These are phyloP conservation scores for Brachionus paranguensis DNA, from an alignment of 1,140 invertebrate species.

Conservation along the genomic window DNA sequence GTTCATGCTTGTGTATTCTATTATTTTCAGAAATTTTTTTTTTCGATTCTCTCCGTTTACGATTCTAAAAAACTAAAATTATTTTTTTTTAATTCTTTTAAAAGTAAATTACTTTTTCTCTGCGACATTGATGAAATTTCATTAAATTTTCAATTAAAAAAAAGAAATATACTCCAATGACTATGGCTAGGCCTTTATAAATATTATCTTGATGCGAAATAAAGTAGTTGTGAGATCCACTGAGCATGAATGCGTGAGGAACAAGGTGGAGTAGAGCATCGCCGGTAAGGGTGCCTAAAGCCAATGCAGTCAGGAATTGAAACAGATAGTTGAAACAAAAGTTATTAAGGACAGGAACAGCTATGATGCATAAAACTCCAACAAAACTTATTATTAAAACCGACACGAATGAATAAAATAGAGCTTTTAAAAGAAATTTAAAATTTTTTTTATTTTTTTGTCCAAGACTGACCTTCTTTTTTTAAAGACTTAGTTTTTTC, in stretches of 20 bases:
- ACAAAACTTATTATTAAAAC: not conserved
- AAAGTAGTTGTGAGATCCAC: not conserved
- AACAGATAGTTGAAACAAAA: constrained; percentile 27
- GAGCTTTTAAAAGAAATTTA: not conserved
- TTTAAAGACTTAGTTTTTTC: not conserved
- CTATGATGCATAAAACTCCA: not conserved
- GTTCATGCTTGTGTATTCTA: not conserved
- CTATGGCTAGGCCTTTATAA: constrained; percentile 45
- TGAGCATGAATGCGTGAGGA: constrained; percentile 36
- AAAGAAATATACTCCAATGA: constrained; percentile 48
- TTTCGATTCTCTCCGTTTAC: not conserved
- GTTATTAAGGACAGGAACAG: not conserved
- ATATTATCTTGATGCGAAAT: constrained; percentile 37
- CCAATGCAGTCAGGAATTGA: constrained; percentile 41
- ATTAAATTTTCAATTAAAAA: constrained; percentile 49
- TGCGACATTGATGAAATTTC: not conserved
- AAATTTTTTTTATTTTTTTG: not conserved
- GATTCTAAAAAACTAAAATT: not conserved
- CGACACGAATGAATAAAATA: constrained; percentile 18
- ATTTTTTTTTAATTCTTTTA: not conserved
- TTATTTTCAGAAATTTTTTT: not conserved
- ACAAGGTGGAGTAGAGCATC: constrained; percentile 41
- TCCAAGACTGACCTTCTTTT: not conserved
- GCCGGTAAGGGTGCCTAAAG: constrained; percentile 26
- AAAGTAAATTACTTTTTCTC: not conserved